Conservation (phyloP, 2,797 vertebrate genomes). For the Xiphophorus birchmanni region DNA sequence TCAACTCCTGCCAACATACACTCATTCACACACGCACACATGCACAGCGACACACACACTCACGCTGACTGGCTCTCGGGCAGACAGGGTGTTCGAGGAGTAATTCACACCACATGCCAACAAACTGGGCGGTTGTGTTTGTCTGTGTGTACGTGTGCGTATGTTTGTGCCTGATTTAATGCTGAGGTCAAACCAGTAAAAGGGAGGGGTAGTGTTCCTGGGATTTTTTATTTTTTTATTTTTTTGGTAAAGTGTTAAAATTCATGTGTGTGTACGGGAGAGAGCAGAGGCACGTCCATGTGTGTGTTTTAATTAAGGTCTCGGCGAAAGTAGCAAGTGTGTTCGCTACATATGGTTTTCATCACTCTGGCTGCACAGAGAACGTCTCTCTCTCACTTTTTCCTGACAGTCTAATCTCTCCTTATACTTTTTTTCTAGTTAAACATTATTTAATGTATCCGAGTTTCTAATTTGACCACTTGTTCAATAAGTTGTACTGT, state of each 20-base stretch:
- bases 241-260: constrained; percentile 63
- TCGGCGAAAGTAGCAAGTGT: constrained; percentile 83
- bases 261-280: constrained; percentile 31
- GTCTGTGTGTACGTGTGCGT: constrained; percentile 50
- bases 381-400: constrained; percentile 56
- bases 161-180: constrained; percentile 65
- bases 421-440: constrained; percentile 61
- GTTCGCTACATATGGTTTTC: constrained; percentile 82
- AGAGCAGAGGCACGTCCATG: constrained; percentile 31
- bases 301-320: constrained; percentile 79
- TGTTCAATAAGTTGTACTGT: constrained; percentile 43
- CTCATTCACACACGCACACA: constrained; percentile 43
- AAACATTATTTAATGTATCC: constrained; percentile 61
- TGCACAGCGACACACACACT: constrained; percentile 16
- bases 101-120: constrained; percentile 85
- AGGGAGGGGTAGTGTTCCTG: constrained; percentile 69
- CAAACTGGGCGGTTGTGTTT: constrained; percentile 77
- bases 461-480: constrained; percentile 67
- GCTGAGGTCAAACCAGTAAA: constrained; percentile 79
- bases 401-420: constrained; percentile 54
- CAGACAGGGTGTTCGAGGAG: constrained; percentile 77
- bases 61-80: constrained; percentile 56
- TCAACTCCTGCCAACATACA: constrained; percentile 72
- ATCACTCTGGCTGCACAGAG: constrained; percentile 73
- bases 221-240: constrained; percentile 38